These are phyloP conservation scores for Recurvirostra avosetta DNA, from an alignment of 2,113 vertebrate genomes.

Conservation along the genomic window DNA sequence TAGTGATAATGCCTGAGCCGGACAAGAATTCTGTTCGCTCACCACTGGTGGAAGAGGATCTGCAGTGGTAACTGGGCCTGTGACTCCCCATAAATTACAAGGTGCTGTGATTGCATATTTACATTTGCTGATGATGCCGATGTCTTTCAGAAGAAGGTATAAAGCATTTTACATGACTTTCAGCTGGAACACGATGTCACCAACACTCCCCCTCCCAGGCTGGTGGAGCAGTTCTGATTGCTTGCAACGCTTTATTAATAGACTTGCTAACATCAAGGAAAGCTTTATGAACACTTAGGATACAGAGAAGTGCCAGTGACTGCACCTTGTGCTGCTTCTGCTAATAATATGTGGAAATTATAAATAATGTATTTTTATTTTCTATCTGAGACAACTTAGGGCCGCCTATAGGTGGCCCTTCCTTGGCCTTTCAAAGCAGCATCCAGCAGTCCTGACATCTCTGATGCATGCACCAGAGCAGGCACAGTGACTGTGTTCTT, in stretches of 20 bases:
- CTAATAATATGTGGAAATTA: neutral
- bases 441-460: neutral
- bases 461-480: neutral
- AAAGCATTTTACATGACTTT: conserved; percentile 51
- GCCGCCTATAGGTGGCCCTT: neutral
- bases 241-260: conserved; percentile 45
- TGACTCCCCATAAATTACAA: neutral
- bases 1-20: neutral
- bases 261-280: conserved; percentile 55
- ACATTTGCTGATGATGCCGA: neutral
- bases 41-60: neutral
- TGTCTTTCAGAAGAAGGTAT: conserved; percentile 22
- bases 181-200: conserved; percentile 47
- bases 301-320: neutral
- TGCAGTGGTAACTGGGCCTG: neutral
- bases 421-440: neutral
- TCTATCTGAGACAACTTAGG: neutral
- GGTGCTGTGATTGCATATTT: conserved; percentile 40
- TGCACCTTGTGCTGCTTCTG: conserved; percentile 17
- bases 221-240: conserved; percentile 44
- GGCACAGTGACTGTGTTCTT: neutral
- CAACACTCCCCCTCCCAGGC: conserved; percentile 4
- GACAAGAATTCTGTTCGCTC: neutral
- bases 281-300: conserved; percentile 29
- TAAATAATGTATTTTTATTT: neutral